Percentiles rank a stretch among this genome's conserved stretches.
Evolutionary conservation across 2,797 vertebrate genomes (phyloP).

Genomic region (Bothrops alternatus): DNA sequence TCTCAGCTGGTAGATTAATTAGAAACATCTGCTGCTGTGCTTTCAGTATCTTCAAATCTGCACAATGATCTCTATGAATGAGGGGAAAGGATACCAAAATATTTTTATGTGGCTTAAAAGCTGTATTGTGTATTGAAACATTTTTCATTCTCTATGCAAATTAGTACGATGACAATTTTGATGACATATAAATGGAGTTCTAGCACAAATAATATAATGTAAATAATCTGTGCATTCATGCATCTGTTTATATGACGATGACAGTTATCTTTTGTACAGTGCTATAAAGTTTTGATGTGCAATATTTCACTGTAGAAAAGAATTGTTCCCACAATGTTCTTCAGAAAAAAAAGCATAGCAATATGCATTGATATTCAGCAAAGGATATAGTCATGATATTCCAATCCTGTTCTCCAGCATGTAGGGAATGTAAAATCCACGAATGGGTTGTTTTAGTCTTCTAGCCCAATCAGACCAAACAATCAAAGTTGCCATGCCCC

Average conservation of each 20-base stretch:
- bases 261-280: not conserved
- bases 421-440: too few relatives aligned
- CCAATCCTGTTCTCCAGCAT: not conserved
- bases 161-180: not conserved
- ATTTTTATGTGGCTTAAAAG: not conserved
- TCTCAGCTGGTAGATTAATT: not conserved
- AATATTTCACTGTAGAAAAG: not conserved
- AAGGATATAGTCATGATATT: not conserved
- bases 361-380: not conserved
- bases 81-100: not conserved
- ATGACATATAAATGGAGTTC: not conserved
- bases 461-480: too few relatives aligned
- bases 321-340: not conserved
- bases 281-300: not conserved
- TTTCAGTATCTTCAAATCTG: not conserved
- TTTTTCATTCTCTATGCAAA: not conserved
- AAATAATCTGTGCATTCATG: not conserved
- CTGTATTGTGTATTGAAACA: not conserved
- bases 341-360: not conserved
- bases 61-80: not conserved
- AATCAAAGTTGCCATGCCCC: too few relatives aligned
- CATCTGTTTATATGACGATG: not conserved
- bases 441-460: too few relatives aligned
- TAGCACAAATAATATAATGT: not conserved
- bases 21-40: not conserved